Percentiles rank a stretch among this genome's conserved stretches.
Conservation (phyloP, 2,888 invertebrate species). For the Yponomeuta evonymella region DNA sequence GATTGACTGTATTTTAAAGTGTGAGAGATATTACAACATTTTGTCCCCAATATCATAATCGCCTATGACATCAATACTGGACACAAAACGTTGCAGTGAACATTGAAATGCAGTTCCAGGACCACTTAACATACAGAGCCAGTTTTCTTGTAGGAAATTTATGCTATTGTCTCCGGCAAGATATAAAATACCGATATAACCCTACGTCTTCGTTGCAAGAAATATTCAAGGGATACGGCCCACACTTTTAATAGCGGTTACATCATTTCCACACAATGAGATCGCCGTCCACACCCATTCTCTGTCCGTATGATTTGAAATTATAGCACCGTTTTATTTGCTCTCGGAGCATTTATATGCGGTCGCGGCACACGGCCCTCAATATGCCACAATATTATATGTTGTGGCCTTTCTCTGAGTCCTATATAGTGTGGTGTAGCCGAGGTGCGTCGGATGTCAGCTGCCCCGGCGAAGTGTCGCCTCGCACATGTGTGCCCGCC, state of each 20-base stretch:
- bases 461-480: conserved; percentile 33
- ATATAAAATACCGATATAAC: conserved; percentile 76
- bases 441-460: conserved; percentile 32
- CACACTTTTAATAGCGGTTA: conserved; percentile 77
- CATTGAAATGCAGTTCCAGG: conserved; percentile 52
- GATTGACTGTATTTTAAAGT: background rate
- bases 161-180: conserved; percentile 71
- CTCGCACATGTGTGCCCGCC: conserved; percentile 44
- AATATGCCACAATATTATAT: conserved; percentile 70
- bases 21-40: background rate
- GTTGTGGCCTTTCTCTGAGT: conserved; percentile 35
- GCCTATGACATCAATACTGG: conserved; percentile 32
- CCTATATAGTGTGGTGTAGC: conserved; percentile 43
- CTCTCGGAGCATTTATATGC: conserved; percentile 74
- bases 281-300: conserved; percentile 76
- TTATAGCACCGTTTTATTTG: conserved; percentile 77
- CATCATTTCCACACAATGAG: conserved; percentile 77
- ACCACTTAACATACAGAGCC: conserved; percentile 60
- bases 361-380: conserved; percentile 51
- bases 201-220: conserved; percentile 74
- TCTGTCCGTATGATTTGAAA: conserved; percentile 77
- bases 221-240: conserved; percentile 75
- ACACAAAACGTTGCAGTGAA: conserved; percentile 35
- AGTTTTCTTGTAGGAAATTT: conserved; percentile 69
- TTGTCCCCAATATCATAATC: conserved; percentile 38